phyloP scores from a whole-genome alignment of 2,113 vertebrate species.

The Piprites chloris region DNA sequence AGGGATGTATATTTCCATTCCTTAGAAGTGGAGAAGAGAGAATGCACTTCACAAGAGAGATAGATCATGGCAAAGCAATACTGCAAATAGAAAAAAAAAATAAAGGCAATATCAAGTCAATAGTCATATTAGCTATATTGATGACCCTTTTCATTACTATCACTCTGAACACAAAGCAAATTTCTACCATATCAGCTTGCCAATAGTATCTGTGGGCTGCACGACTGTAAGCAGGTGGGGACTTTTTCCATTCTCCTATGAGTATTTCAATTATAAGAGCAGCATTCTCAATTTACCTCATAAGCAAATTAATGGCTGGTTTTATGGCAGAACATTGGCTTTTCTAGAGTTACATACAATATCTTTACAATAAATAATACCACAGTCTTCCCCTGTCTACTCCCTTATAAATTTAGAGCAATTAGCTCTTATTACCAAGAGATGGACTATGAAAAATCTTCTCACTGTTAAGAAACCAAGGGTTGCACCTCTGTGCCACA shows the following conservation, averaged over 20 bases:
- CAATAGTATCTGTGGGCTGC: not conserved
- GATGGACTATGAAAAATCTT: not conserved
- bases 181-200: not conserved
- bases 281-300: not conserved
- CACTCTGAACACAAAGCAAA: conserved; percentile 15
- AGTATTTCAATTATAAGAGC: not conserved
- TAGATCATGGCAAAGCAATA: not conserved
- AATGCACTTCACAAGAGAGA: not conserved
- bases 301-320: not conserved
- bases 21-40: not conserved
- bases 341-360: not conserved
- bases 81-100: not conserved
- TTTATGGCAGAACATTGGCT: not conserved
- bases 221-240: not conserved
- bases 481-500: rapidly evolving
- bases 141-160: conserved; percentile 25
- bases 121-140: conserved; percentile 32
- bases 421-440: not conserved
- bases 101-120: conserved; percentile 27
- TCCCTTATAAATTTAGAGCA: not conserved
- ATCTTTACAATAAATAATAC: not conserved
- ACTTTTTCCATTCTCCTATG: not conserved
- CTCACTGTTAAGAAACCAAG: not conserved
- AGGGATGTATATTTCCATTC: not conserved
- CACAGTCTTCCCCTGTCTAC: not conserved